Evolutionary conservation across 37 sponge, comb jelly and placozoan species (phyloP), one percentile per base, ranked within the genome.

Genomic region (Aphrocallistes beatrix): DNA sequence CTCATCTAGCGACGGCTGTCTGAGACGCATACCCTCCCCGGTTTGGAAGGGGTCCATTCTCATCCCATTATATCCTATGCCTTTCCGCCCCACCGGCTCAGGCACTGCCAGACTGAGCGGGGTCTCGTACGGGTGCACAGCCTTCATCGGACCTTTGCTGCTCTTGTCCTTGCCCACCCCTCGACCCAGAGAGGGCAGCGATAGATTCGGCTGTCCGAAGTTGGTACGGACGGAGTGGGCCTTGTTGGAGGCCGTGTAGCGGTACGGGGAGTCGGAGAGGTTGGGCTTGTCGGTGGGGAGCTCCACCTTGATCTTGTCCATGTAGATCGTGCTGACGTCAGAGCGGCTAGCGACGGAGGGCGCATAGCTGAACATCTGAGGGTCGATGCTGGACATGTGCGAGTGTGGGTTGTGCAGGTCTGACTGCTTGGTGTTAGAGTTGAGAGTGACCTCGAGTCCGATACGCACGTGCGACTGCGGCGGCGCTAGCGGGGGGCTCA

Each of bases 61-160:
- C 75, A 60, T 60, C 75, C 75, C 75, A 6, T 60, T 60, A 30
- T 60, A 60, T 42, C 45, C 45, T 13, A 42, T 42, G 10, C 10
- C 45, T 6, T 42, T 42, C 10, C 10, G 45, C 17, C 75, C 75
- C 32, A 60, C 75, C 8, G 75, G 75, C 25, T 3, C 75, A 3
- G 75, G 75, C 3, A 25, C 75, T 25, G 75, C n/a, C 34, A 60
- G 75, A 28, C 28, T 25, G 75, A 60, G 8, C 3, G 75, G 75
- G 17, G 75, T 13, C 75, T 60, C 75, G 34, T 60, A 60, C 75
- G 75, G 75, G 21, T 60, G 75, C 75, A 60, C 75, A 60, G 75
- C 75, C 75, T 60, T 60, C 28, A 60, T 3, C 6, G 75, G 75
- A 28, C 75, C 75, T 13, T 60, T 60, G 34, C 32, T 3, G 75